Evolutionary conservation across 2,113 vertebrate species (phyloP), one percentile per base, ranked within the genome.

Genomic region (Alces alces): DNA sequence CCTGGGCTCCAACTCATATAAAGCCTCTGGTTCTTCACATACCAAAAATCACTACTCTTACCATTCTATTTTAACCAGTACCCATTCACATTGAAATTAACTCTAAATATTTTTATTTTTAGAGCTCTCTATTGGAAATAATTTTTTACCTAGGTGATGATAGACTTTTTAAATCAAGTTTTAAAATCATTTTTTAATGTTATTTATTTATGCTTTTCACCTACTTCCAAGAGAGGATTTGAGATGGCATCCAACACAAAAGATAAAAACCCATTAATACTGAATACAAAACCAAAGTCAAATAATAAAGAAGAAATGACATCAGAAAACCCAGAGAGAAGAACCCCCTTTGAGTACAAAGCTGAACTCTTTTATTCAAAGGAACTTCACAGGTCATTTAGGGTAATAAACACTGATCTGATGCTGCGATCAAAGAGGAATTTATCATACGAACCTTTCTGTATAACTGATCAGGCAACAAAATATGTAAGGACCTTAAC

Each of bases 261-360:
- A 91, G 30, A 66, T 54, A 28, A 64, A 95, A 88, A 91, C 85
- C 39, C 27, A 96, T 92, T 95, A 92, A 95, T 78, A 83, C 6
- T 79, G 47, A 36, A 66, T 16, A 78, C 28, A 91, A 95, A 97
- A 39, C 36, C 57, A 88, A 94, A 90, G 58, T 45, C 45, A 88
- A 95, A 80, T 28, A 91, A 66, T 58, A 95, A 89, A 50, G 28
- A 64, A 86, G 60, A 89, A 93, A 96, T 47, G 13, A 47, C 54
- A 64, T 55, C 52, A 79, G 61, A 84, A 92, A 89, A 85, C 11
- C 45, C 57, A 95, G 21, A 86, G 58, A 61, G 15, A 60, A 21
- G 25, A 55, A 76, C 7, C 43, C 54, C 14, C 47, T 76, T 45
- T 70, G 33, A 78, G 5, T 54, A 82, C 19, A 93, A 87, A 11